Evolutionary conservation across 1,140 invertebrate species (phyloP), one percentile per base, ranked within the genome.

Genomic region (Hesperophylax magnus): DNA sequence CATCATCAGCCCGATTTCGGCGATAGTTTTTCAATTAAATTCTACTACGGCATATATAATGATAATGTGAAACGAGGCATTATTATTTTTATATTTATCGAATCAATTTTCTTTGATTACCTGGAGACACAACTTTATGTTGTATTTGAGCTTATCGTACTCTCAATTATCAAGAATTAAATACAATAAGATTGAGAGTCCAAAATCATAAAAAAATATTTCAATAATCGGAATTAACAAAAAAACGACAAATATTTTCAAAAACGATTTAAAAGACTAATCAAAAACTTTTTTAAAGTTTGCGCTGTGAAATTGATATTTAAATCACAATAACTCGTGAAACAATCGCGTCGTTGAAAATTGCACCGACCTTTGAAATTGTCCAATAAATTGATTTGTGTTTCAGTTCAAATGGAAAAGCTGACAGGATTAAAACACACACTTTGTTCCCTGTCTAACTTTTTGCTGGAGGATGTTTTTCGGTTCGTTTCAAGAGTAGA

Each of bases 341-440:
- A 61, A 61, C 58, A 61, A 61, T 61, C 20, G 18, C 58, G 18
- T 6, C 9, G 7, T 15, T 61, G 24, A 61, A 61, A 61, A 61
- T 22, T 61, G 18, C 58, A 61, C 15, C 14, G 18, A 14, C 24
- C 58, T 61, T 24, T 24, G 58, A 61, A 61, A 61, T 61, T 61
- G 58, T 61, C 18, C 18, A 7, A 69, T 39, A 34, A 69, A 69
- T 69, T 39, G 65, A 69, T 69, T 69, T 39, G 24, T 39, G n/a
- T 69, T 69, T 69, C 65, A 69, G 20, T 47, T 31, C 65, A 34
- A 69, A 69, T 69, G 17, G 34, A 18, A 39, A 47, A 22, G 8
- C 65, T 69, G 65, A 69, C 65, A 20, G 65, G 31, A 67, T 67
- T 31, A 17, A 67, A 67, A 22, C n/a, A 67, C 17, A 61, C 60